Base-by-base conservation (phyloP, 2,888 invertebrate genomes). In the Rhingia rostrata region DNA sequence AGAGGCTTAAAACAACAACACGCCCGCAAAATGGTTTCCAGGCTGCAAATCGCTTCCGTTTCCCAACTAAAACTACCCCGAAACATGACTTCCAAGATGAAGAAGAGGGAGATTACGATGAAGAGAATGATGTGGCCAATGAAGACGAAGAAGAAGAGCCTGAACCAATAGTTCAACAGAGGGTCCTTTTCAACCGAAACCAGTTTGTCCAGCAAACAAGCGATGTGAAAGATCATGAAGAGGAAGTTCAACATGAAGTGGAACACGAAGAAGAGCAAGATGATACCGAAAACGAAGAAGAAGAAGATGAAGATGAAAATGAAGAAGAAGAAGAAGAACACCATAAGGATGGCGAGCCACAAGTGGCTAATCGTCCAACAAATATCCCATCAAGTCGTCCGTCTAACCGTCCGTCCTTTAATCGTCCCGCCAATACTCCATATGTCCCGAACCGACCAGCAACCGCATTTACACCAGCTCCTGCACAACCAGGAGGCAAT, bases 1-100 rank as follows among this genome's bases (percentile, higher is more conserved):
- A 75, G 30, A 49, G 30, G 10, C 9, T 10, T 10, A 43, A 51
- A 12, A 12, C 41, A 3, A 39, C 67, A 3, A 2, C 49, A 10
- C 60, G 75, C 7, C 33, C 80, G 30, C 75, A 14, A 41, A n/a
- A 33, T 9, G 56, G 14, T 4, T 70, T 61, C 70, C 58, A 49
- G 10, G 37, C 37, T 3, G 66, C 66, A 0, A 88, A 88, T 37
- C 88, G 88, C 4, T 89, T 89, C 60, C 88, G 88, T 70, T 49
- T 86, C 45, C 75, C 72, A 0, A 35, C 56, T 6, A 47, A 75
- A 10, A 75, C 84, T n/a, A 58, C 32, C 6, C 30, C 33, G 10
- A 12, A 14, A 22, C 39, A 41, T 2, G 22, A 37, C 12, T 22
- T 4, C 7, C 35, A 54, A 35, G 39, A 87, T 4, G 86, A 86